phyloP scores from a whole-genome alignment of 1,140 invertebrate genomes.

The Drosophila auraria region DNA sequence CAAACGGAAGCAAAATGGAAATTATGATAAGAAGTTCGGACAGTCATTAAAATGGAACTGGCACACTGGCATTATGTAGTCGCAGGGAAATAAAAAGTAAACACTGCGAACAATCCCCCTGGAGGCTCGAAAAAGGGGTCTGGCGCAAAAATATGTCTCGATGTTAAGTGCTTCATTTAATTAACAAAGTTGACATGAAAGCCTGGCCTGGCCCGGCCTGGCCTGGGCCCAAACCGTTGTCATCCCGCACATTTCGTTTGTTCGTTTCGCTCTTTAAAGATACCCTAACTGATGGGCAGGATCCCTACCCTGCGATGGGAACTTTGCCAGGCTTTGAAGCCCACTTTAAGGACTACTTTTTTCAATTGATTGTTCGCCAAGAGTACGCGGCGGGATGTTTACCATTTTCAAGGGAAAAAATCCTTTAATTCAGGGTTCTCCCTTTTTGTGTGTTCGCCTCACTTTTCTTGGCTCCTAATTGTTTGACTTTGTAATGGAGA shows the following conservation, averaged over 20 bases:
- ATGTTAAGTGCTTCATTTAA: conserved; percentile 83
- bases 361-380: neutral
- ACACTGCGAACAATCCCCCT: neutral
- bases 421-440: neutral
- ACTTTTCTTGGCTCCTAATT: conserved; percentile 16
- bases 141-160: conserved; percentile 66
- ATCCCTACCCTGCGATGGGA: neutral
- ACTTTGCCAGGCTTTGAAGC: neutral
- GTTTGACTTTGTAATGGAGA: conserved; percentile 32
- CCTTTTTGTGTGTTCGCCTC: neutral
- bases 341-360: conserved; percentile 9
- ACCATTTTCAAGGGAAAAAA: conserved; percentile 15
- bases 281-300: conserved; percentile 17
- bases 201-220: conserved; percentile 27
- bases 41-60: conserved; percentile 67
- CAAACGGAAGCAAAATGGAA: conserved; percentile 70
- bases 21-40: conserved; percentile 72
- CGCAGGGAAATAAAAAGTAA: conserved; percentile 21
- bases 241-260: conserved; percentile 38
- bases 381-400: neutral
- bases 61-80: conserved; percentile 59
- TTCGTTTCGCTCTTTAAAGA: conserved; percentile 16
- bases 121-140: conserved; percentile 12
- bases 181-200: conserved; percentile 83
- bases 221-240: conserved; percentile 25